These are phyloP conservation scores for Babyrousa celebensis DNA, from an alignment of 2,797 vertebrate genomes.

Conservation along the genomic window DNA sequence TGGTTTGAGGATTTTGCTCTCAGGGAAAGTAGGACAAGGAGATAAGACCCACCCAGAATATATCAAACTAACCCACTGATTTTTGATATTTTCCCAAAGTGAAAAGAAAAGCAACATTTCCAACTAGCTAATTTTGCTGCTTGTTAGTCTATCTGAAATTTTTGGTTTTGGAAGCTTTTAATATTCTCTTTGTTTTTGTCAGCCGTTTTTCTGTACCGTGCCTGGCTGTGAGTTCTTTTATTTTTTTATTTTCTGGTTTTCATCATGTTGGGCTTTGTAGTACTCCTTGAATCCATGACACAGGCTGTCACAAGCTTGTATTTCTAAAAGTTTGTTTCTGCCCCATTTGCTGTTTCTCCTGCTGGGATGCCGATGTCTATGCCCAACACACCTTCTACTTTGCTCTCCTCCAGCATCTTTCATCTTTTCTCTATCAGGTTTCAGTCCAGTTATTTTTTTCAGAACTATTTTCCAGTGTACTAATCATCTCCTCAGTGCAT, in stretches of 20 bases:
- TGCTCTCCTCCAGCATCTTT: not conserved
- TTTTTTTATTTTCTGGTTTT: not conserved
- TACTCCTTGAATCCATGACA: conserved; percentile 5
- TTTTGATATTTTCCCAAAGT: not conserved
- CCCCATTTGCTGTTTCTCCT: not conserved
- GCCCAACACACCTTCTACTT: not conserved
- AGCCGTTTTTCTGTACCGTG: not conserved
- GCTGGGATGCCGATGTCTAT: not conserved
- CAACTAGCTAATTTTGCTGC: not conserved
- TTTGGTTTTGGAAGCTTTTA: not conserved
- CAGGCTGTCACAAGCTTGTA: not conserved
- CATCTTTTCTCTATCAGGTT: not conserved
- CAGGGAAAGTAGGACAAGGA: not conserved
- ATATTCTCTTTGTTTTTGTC: not conserved
- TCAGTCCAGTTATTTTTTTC: not conserved
- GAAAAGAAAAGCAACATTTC: conserved; percentile 27
- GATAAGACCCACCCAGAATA: not conserved
- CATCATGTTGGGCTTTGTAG: not conserved
- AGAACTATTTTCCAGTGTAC: not conserved
- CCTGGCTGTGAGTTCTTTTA: not conserved
- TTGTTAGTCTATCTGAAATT: not conserved
- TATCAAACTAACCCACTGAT: not conserved
- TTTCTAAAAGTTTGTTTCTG: conserved; percentile 22
- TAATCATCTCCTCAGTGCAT: not conserved
- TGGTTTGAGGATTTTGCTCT: not conserved